Evolutionary conservation across 2,797 vertebrate genomes (phyloP), one percentile per base, ranked within the genome.

Genomic region (Xenopus petersii): DNA sequence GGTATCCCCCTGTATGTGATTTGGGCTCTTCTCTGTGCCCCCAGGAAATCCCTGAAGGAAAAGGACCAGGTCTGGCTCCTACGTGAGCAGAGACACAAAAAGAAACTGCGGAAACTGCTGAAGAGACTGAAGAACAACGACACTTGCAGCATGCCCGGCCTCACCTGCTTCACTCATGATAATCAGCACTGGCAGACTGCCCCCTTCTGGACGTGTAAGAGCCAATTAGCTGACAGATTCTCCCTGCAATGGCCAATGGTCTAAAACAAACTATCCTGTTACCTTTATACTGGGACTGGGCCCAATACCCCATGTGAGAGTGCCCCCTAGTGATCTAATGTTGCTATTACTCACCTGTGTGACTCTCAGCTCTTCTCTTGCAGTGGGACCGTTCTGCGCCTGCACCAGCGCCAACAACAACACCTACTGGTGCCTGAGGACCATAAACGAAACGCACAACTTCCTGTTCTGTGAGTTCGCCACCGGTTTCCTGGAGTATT

Each of bases 171-270:
- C 87, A 98, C 97, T 54, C 98, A 99, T 0, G 95, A 99, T 89
- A 99, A 99, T 92, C 96, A 99, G 77, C 98, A 99, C 88, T 99
- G 98, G 98, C 96, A 98, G 87, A 98, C 96, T 0, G 94, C 96
- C 64, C 98, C 98, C 36, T 94, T 95, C 81, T 99, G 98, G 98
- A 98, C 97, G 79, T 0, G 97, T 99, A 88, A 94, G 6, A 95
- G 2, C 26, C 26, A 2, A 30, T 30, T 30, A 30, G 46, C 0
- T 0, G 3, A 36, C 33, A 36, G 6, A 36, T 6, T 30, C 26
- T 30, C 26, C 0, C 26, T 42, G 36, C 5, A 7, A 42, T 42
- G 8, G 6, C 33, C 5, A 7, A 42, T 42, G 8, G 6, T 1
- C 1, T 42, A 5, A 42, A 4, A 42, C 36, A 42, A 4, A 6